phyloP scores from a whole-genome alignment of 2,797 vertebrate species.

The Lagocephalus sceleratus region DNA sequence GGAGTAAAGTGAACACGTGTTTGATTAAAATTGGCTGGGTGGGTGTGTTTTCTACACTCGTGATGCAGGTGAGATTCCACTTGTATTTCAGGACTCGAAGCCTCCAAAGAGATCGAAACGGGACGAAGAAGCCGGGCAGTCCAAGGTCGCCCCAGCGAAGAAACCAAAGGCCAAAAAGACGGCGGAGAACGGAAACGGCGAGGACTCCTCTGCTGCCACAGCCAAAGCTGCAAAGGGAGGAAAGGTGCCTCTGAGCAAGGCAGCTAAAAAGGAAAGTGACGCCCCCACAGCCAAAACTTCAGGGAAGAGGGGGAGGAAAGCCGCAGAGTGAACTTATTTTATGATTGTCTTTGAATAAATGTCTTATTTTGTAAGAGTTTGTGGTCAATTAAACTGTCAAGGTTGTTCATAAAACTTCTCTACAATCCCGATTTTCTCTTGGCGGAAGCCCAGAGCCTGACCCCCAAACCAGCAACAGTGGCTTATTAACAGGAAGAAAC shows the following conservation, averaged over 20 bases:
- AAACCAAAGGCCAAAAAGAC: conserved; percentile 66
- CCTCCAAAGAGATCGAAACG: conserved; percentile 35
- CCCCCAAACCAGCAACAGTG: too few species aligned
- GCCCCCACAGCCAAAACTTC: conserved; percentile 39
- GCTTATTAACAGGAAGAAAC: too few species aligned
- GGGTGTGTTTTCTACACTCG: too few species aligned
- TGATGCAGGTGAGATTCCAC: too few species aligned
- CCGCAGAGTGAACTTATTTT: conserved; percentile 22
- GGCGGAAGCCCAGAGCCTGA: too few species aligned
- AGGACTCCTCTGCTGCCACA: conserved; percentile 13
- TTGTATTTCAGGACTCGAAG: conserved; percentile 39
- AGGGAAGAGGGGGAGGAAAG: conserved; percentile 58
- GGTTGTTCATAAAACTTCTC: too few species aligned
- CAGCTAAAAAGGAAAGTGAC: conserved; percentile 1
- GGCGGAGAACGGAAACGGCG: background rate
- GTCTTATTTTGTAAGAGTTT: conserved; percentile 11
- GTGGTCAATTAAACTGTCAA: background rate
- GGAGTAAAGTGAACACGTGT: background rate
- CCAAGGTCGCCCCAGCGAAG: conserved; percentile 63
- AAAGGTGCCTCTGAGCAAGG: conserved; percentile 22
- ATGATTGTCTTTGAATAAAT: conserved; percentile 47
- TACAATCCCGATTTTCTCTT: too few species aligned
- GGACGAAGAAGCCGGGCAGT: conserved; percentile 13
- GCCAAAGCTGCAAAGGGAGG: conserved; percentile 35
- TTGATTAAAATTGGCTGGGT: too few species aligned